Evolutionary conservation across 2,113 vertebrate genomes (phyloP), one percentile per base, ranked within the genome.

Genomic region (Nannospalax galili): DNA sequence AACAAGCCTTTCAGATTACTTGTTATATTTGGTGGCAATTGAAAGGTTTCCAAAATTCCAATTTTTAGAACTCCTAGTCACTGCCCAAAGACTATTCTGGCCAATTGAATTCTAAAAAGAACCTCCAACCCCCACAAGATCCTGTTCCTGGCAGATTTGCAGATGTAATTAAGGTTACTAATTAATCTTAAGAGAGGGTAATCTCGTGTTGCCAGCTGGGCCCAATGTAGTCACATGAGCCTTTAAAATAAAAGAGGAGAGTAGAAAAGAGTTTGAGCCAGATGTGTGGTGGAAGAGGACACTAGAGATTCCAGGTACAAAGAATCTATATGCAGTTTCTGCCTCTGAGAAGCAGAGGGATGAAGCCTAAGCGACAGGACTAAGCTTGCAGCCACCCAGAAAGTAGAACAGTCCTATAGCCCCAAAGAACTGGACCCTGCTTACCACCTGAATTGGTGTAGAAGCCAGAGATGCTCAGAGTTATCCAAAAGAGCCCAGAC

Each of bases 1-100:
- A 94, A 62, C 15, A 85, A 17, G 90, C 82, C 74, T 15, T 69
- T 58, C n/a, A 11, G 67, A 79, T 80, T 45, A 69, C 5, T 69
- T 87, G 52, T 82, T 85, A 79, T 14, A 17, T 37, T 85, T 78
- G 86, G 7, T 77, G 75, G 20, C 35, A 95, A 94, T 73, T 58
- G 52, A 75, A 89, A 80, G 67, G 7, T 26, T 93, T 82, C 75
- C 22, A 91, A 22, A 22, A 45, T 37, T 81, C 28, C 28, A 56
- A 19, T 52, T 91, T 92, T 48, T 58, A 60, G 70, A 90, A 40
- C 60, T 90, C 74, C 56, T 75, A 3, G 30, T 86, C 17, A 64
- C 5, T 70, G 22, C 26, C 45, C 86, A 82, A 84, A 92, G 78
- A 86, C 45, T 37, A 82, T 22, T 40, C 3, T 42, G 8, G 42